Evolutionary conservation across 2,888 invertebrate species (phyloP), one percentile per base, ranked within the genome.

Genomic region (Nematopogon swammerdamellus): DNA sequence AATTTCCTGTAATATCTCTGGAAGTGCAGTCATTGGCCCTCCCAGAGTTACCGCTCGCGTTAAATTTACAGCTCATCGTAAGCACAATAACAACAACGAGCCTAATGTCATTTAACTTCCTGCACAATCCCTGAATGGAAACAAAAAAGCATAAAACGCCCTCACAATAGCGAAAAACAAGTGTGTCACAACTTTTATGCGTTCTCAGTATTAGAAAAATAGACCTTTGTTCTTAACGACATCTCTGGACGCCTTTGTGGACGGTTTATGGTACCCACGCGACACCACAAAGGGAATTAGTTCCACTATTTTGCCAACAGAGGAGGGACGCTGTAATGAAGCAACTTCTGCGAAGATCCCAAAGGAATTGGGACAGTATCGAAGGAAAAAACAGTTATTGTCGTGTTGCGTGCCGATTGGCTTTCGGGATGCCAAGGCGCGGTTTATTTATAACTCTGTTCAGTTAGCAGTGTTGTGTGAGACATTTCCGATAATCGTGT

Each of bases 81-180:
- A 47, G 49, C 49, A 49, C 44, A 49, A 45, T 19, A 55, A 48
- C 36, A 44, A 73, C 75, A 77, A 75, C 65, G 54, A 58, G 59
- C 58, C 70, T 73, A 73, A 76, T 72, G 64, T 70, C 73, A 75
- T 75, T 74, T 75, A 76, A 79, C 77, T 77, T 65, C 77, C 71
- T 68, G 70, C 25, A 75, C 74, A 77, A 76, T 71, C 58, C 63
- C 60, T 72, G 70, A 75, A 74, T 66, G 66, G 58, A 56, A 55
- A 61, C 64, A 70, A 68, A 51, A 70, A 69, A 61, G 63, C 57
- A 64, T 64, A 67, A 70, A 69, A 75, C 74, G 75, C 74, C 65
- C 57, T 54, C 53, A 70, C 68, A 72, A 70, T 65, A 59, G 63
- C 60, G 59, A 56, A 56, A 55, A 56, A 67, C 67, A 67, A 69